A percentile compares a stretch with the other conserved stretches of the same genome.
Evolutionary conservation across 2,888 invertebrate genomes (phyloP).

Genomic region (Hydriomena furcata): DNA sequence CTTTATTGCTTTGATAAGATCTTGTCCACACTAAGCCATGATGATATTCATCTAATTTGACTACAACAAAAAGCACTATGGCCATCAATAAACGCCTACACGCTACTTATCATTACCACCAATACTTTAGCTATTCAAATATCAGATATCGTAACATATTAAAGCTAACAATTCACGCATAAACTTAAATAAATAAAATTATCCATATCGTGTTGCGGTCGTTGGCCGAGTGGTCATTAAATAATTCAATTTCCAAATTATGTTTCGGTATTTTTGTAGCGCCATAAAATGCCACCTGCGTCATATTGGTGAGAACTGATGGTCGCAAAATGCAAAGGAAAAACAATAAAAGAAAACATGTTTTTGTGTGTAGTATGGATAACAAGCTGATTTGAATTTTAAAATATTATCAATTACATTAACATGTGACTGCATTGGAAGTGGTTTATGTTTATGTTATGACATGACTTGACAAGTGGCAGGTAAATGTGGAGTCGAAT

Average conservation of each 20-base stretch:
- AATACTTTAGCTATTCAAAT: conserved; percentile 13
- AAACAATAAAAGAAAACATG: conserved; percentile 18
- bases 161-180: conserved; percentile 47
- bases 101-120: conserved; percentile 10
- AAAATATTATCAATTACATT: conserved; percentile 29
- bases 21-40: conserved; percentile 8
- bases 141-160: conserved; percentile 42
- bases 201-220: conserved; percentile 45
- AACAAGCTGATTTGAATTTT: conserved; percentile 33
- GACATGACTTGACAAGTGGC: not conserved
- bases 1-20: too few species aligned
- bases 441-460: conserved; percentile 24
- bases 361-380: conserved; percentile 25
- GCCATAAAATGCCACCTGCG: conserved; percentile 35
- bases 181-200: conserved; percentile 64
- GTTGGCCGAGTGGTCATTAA: conserved; percentile 47
- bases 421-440: conserved; percentile 14
- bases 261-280: conserved; percentile 38
- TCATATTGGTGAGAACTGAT: conserved; percentile 22
- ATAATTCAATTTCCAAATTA: conserved; percentile 68
- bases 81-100: conserved; percentile 15
- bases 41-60: conserved; percentile 10
- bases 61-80: conserved; percentile 3
- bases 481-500: too few species aligned
- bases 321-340: conserved; percentile 23